Evolutionary conservation across 1,140 invertebrate genomes (phyloP).

Genomic region (Caenorhabditis inopinata): DNA sequence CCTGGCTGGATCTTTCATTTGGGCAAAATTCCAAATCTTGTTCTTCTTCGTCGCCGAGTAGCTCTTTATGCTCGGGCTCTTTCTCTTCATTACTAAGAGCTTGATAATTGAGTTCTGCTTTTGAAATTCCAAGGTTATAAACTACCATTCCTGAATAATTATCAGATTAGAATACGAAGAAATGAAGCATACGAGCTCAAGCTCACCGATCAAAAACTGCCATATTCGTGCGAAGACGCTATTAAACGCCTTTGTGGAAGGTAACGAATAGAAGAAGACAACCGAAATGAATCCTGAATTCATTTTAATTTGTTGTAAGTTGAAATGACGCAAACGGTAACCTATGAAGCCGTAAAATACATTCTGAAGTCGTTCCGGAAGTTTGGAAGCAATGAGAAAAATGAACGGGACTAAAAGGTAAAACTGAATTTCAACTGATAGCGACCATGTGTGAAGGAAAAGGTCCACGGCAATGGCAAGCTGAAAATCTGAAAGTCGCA

Average conservation of each 20-base stretch:
- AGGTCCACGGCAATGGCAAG: not conserved
- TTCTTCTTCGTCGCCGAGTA: too few species aligned
- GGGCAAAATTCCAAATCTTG: not conserved
- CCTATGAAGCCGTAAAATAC: not conserved
- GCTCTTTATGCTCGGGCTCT: too few species aligned
- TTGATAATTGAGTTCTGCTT: not conserved
- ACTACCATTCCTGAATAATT: not conserved
- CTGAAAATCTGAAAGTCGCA: not conserved
- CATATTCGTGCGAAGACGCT: not conserved
- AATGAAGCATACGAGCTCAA: too few species aligned
- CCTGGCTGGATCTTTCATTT: too few species aligned
- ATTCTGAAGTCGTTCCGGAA: not conserved
- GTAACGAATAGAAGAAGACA: not conserved
- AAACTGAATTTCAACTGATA: constrained; percentile 13
- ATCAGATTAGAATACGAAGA: too few species aligned
- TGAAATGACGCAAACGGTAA: not conserved
- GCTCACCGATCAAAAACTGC: not conserved
- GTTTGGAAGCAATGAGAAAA: not conserved
- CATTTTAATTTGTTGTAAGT: too few species aligned
- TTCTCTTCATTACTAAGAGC: not conserved
- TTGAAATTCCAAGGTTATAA: not conserved
- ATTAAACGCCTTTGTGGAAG: not conserved
- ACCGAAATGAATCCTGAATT: not conserved
- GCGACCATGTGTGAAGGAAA: not conserved
- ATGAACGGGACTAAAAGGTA: constrained; percentile 12